Conservation (phyloP, 2,888 invertebrate species). For the Hydrotaea diabolus region DNA sequence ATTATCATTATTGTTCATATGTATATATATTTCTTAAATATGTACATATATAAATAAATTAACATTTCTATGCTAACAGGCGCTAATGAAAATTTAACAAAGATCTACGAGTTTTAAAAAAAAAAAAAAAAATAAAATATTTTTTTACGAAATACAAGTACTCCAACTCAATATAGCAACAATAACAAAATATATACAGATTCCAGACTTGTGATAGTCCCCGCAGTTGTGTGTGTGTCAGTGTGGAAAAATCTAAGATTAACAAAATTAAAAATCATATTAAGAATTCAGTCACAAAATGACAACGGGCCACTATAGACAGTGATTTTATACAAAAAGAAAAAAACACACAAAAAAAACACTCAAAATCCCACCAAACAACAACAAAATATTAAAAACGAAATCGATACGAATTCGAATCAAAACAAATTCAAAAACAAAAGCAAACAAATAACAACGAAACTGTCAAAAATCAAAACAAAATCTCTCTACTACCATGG, state of each 20-base stretch:
- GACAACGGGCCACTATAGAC: constrained; percentile 71
- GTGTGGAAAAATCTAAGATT: constrained; percentile 25
- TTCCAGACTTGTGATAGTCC: neutral
- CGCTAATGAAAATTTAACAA: constrained; percentile 62
- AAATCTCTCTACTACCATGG: constrained; percentile 71
- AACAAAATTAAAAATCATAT: constrained; percentile 23
- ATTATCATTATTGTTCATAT: neutral
- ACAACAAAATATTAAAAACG: neutral
- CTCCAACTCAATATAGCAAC: constrained; percentile 8
- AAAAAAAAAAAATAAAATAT: constrained; percentile 38
- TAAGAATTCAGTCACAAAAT: constrained; percentile 74
- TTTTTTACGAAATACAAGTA: constrained; percentile 7
- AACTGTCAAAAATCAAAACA: neutral
- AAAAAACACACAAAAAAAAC: constrained; percentile 2
- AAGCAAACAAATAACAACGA: neutral
- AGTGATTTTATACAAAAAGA: constrained; percentile 31
- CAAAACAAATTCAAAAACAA: constrained; percentile 46
- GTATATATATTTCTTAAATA: constrained; percentile 16
- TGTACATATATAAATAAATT: constrained; percentile 49
- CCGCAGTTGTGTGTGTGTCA: neutral
- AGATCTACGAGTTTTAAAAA: constrained; percentile 47
- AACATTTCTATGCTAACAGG: constrained; percentile 60
- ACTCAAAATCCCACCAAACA: constrained; percentile 24
- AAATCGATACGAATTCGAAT: constrained; percentile 15
- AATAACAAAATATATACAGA: constrained; percentile 12